Percentiles rank a stretch among this genome's conserved stretches.
These are phyloP conservation scores for chimpanzee (Pan troglodytes) DNA, from an alignment of 2,113 vertebrate species.

Conservation along the genomic window NHGRI_mPanTro3-v2.1_pri NC_072398.2:173825501-173826000, in stretches of 20 bases:
- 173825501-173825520: too few species aligned
- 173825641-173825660: too few species aligned
- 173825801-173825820: background rate
- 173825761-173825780: background rate
- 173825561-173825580: too few species aligned
- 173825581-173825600: too few species aligned
- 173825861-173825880: background rate
- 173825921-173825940: background rate
- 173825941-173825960: too few species aligned
- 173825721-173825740: background rate
- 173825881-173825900: background rate
- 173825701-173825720: background rate
- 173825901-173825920: background rate
- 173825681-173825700: background rate
- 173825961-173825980: too few species aligned
- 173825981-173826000: too few species aligned
- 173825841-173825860: background rate
- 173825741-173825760: background rate
- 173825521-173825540: too few species aligned
- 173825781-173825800: background rate
- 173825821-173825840: background rate
- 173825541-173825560: too few species aligned
- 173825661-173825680: too few species aligned
- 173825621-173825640: too few species aligned
- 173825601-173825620: too few species aligned